Evolutionary conservation across 2,888 invertebrate genomes (phyloP), one percentile per base, ranked within the genome.

Genomic region (Nomada ruficornis): DNA sequence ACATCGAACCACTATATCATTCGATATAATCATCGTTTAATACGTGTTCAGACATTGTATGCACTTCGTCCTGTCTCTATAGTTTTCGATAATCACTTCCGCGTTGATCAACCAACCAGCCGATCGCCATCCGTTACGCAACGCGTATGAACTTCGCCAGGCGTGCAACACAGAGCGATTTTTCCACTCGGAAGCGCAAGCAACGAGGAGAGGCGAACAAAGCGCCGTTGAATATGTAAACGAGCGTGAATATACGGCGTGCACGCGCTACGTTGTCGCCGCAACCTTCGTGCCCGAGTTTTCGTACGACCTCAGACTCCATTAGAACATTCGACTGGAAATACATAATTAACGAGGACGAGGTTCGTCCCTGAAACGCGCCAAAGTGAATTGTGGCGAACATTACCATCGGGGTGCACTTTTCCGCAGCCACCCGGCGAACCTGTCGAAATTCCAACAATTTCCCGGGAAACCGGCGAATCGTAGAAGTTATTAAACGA

Each of bases 401-500:
- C 50, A 60, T 72, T 69, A 68, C 57, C 20, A 2, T 18, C 42
- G 23, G 18, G 23, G 23, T 55, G 3, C 42, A 55, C 23, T 36
- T 60, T 29, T 15, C 3, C 60, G 3, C 11, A 15, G 50, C 15
- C 50, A 60, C 50, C 50, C 3, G 11, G 13, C 15, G 23, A 18
- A 42, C 18, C 29, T 20, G 11, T 26, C 26, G 55, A 62, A 64
- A 76, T 64, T 69, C 18, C 69, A 44, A 42, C 64, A 57, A 52
- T 9, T 20, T 10, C 18, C 0, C 1, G 50, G 18, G 15, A 26
- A 36, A 23, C 62, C 64, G 2, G 68, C 60, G 20, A 47, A 62
- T 20, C 54, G 62, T 29, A 65, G 65, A 70, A 70, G 65, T 67
- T 78, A 82, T 82, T 50, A 50, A 82, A 78, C 70, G 74, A 54